phyloP scores from a whole-genome alignment of 2,797 vertebrate genomes.

The Eidolon dupreanum region DNA sequence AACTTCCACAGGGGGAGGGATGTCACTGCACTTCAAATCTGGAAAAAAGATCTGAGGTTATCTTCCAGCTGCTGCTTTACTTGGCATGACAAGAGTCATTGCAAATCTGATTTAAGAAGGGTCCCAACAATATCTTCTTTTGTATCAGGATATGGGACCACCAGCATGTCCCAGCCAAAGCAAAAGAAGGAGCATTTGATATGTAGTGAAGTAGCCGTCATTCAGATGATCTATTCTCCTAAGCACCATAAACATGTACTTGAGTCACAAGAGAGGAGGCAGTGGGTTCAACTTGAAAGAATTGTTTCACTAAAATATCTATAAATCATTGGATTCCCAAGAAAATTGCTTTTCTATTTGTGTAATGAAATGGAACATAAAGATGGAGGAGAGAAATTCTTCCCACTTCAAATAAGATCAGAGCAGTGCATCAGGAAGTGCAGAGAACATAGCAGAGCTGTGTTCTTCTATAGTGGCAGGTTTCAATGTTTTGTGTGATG shows the following conservation, averaged over 20 bases:
- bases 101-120: not conserved
- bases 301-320: not conserved
- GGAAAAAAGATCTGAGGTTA: not conserved
- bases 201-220: not conserved
- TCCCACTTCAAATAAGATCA: not conserved
- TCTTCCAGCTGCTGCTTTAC: constrained; percentile 42
- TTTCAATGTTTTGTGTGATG: not conserved
- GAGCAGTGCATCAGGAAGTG: not conserved
- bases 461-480: not conserved
- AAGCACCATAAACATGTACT: not conserved
- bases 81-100: not conserved
- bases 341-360: not conserved
- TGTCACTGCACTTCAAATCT: not conserved
- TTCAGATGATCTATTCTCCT: not conserved
- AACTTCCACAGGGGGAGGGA: constrained; percentile 15
- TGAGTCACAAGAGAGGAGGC: not conserved
- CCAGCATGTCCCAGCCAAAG: not conserved
- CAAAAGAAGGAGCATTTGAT: not conserved
- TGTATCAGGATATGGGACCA: not conserved
- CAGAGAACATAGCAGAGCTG: not conserved
- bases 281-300: not conserved
- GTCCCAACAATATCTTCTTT: not conserved
- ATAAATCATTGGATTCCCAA: not conserved
- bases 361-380: not conserved
- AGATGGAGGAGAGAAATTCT: not conserved